Conservation (phyloP, 2,888 invertebrate genomes). For the Xylophagus ater region DNA sequence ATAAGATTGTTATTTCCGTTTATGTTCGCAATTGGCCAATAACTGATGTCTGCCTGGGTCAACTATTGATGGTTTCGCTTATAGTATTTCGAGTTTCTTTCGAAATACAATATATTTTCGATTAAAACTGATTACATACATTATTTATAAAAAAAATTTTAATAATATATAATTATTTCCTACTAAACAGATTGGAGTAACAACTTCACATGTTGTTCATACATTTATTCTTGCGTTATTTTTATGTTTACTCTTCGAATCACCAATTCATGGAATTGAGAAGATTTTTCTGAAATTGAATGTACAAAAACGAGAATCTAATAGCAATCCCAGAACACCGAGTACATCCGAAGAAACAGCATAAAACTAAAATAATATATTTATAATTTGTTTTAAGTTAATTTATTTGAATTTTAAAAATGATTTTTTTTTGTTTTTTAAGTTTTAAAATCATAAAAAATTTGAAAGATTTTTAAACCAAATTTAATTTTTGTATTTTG, state of each 20-base stretch:
- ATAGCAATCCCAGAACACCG: slow-evolving; percentile 8
- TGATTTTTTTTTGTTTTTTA: slow-evolving; percentile 10
- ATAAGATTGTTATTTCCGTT: no score
- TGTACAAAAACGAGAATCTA: slow-evolving; percentile 18
- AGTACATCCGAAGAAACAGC: slow-evolving; percentile 18
- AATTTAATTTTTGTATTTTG: slow-evolving; percentile 12
- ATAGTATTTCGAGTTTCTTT: no score
- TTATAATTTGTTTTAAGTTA: slow-evolving; percentile 2
- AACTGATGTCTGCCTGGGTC: no score
- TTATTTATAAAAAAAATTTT: background rate
- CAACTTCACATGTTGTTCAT: slow-evolving; percentile 46
- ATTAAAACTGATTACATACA: slow-evolving; percentile 11
- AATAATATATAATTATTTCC: slow-evolving; percentile 23
- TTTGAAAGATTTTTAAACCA: slow-evolving; percentile 7
- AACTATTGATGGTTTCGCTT: no score
- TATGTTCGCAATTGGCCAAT: no score
- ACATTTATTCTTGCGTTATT: slow-evolving; percentile 52
- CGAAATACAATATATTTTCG: background rate
- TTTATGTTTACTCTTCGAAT: slow-evolving; percentile 56
- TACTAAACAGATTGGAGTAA: slow-evolving; percentile 48
- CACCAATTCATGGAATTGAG: slow-evolving; percentile 59
- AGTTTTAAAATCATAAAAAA: slow-evolving; percentile 9
- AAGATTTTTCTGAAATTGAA: slow-evolving; percentile 50
- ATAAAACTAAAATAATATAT: slow-evolving; percentile 6
- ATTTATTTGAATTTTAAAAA: slow-evolving; percentile 5